phyloP scores from a whole-genome alignment of 2,797 vertebrate species.

The Semaprochilodus insignis region DNA sequence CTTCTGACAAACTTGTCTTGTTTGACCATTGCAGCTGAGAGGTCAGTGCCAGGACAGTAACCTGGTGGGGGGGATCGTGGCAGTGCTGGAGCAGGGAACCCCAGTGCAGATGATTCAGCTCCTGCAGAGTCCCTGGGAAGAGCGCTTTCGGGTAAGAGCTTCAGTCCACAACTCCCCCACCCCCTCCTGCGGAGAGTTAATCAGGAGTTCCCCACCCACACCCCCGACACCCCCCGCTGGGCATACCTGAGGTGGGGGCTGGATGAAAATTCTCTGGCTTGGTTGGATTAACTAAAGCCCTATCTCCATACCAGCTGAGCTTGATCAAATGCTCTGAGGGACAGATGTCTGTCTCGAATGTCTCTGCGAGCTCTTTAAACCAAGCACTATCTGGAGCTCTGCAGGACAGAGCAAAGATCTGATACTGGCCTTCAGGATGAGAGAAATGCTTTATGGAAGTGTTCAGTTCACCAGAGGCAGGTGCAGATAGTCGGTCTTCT shows the following conservation, averaged over 20 bases:
- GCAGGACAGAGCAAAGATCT: constrained; percentile 26
- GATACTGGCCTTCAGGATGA: constrained; percentile 34
- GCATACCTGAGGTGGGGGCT: constrained; percentile 63
- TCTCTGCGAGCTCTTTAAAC: constrained; percentile 57
- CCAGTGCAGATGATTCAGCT: constrained; percentile 95
- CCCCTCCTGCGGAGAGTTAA: constrained; percentile 68
- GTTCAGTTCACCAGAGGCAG: constrained; percentile 34
- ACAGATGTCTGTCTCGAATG: constrained; percentile 74
- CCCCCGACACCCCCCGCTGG: constrained; percentile 15
- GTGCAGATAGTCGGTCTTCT: constrained; percentile 29
- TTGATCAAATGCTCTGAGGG: constrained; percentile 76
- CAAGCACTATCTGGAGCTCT: constrained; percentile 15
- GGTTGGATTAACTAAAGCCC: constrained; percentile 66
- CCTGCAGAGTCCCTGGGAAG: constrained; percentile 94
- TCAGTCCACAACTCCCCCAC: constrained; percentile 36
- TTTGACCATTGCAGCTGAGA: constrained; percentile 76
- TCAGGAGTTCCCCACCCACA: constrained; percentile 62
- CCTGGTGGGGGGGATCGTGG: constrained; percentile 79
- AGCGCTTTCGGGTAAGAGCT: constrained; percentile 90
- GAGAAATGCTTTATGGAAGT: constrained; percentile 28
- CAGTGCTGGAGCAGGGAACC: constrained; percentile 88
- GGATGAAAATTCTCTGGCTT: constrained; percentile 52
- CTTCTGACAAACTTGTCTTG: constrained; percentile 22
- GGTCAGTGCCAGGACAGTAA: constrained; percentile 84
- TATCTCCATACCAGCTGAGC: constrained; percentile 66